These are phyloP conservation scores for Sakesphorus luctuosus DNA, from an alignment of 2,113 vertebrate species.

Conservation along the genomic window DNA sequence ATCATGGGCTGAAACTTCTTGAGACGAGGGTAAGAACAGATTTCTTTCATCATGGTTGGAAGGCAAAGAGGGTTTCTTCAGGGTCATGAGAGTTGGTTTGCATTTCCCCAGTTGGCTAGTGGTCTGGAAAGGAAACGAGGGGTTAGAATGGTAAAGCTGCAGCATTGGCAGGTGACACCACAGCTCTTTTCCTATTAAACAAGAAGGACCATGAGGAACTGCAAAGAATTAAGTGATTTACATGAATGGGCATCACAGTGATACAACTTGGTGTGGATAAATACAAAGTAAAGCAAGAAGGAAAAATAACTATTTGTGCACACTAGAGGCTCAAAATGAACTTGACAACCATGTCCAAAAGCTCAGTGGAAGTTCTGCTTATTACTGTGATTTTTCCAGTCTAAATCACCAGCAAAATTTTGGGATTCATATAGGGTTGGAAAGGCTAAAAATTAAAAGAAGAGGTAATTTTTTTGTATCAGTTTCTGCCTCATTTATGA, in stretches of 20 bases:
- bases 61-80: not conserved
- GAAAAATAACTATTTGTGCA: not conserved
- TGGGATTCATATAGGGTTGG: not conserved
- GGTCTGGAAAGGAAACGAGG: not conserved
- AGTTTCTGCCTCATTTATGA: not conserved
- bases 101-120: not conserved
- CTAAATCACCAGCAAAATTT: not conserved
- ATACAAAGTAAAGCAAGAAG: not conserved
- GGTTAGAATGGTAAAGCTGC: not conserved
- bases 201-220: not conserved
- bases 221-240: not conserved
- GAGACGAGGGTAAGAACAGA: not conserved
- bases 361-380: not conserved
- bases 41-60: not conserved
- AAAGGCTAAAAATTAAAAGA: not conserved
- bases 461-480: not conserved
- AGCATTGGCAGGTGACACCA: not conserved
- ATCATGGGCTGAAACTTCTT: not conserved
- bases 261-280: not conserved
- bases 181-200: not conserved
- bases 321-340: not conserved
- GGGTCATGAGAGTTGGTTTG: not conserved
- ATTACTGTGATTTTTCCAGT: not conserved
- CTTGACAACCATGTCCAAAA: not conserved
- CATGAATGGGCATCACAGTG: not conserved